Evolutionary conservation across 2,888 invertebrate species (phyloP).

Genomic region (Margaritifera margaritifera): DNA sequence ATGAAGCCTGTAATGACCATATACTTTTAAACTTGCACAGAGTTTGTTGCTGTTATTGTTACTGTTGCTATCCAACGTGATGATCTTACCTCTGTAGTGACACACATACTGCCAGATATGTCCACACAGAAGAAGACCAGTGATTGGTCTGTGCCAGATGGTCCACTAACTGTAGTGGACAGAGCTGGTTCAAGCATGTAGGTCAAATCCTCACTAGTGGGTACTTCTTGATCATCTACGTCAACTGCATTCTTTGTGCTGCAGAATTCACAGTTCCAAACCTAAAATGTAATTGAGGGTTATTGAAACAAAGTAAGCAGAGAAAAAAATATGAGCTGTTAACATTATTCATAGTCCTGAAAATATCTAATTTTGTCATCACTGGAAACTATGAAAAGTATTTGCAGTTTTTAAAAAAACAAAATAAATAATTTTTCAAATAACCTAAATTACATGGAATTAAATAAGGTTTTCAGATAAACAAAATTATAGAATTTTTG

Average conservation of each 20-base stretch:
- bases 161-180: slow-evolving; percentile 59
- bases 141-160: slow-evolving; percentile 61
- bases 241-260: slow-evolving; percentile 55
- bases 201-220: slow-evolving; percentile 63
- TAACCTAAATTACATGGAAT: too few relatives aligned
- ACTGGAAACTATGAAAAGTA: too few relatives aligned
- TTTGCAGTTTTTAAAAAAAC: too few relatives aligned
- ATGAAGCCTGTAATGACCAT: too few relatives aligned
- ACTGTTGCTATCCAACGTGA: neutral
- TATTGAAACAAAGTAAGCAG: neutral
- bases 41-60: neutral
- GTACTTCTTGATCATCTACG: slow-evolving; percentile 66
- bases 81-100: slow-evolving; percentile 63
- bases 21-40: neutral
- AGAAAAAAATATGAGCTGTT: neutral
- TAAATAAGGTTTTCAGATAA: too few relatives aligned
- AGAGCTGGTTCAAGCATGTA: slow-evolving; percentile 68
- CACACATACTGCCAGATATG: slow-evolving; percentile 72
- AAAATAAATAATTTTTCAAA: too few relatives aligned
- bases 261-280: slow-evolving; percentile 71
- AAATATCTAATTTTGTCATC: neutral
- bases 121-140: slow-evolving; percentile 71
- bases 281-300: slow-evolving; percentile 29
- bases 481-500: too few relatives aligned
- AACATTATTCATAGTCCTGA: neutral